Conservation (phyloP, 1,140 invertebrate species). For the Drosophila repleta region DNA sequence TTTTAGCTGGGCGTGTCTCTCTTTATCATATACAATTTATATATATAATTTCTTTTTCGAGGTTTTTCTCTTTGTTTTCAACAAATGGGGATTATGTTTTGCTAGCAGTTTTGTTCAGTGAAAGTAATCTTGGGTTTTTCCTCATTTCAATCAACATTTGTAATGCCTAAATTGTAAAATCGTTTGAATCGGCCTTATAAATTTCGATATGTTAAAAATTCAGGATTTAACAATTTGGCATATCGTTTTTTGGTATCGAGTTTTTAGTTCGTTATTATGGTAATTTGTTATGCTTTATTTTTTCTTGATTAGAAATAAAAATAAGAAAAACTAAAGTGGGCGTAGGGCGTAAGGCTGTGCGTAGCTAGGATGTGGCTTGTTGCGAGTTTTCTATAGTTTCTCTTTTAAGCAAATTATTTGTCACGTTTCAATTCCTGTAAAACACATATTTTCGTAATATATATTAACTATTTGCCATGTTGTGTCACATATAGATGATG, state of each 20-base stretch:
- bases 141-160: conserved; percentile 45
- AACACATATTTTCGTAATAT: conserved; percentile 20
- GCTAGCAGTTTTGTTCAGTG: conserved; percentile 56
- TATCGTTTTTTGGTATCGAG: conserved; percentile 59
- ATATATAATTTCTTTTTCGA: conserved; percentile 21
- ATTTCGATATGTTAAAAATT: conserved; percentile 82
- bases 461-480: conserved; percentile 25
- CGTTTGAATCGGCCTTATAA: conserved; percentile 62
- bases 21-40: conserved; percentile 20
- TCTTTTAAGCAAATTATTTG: conserved; percentile 67
- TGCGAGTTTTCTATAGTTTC: conserved; percentile 59
- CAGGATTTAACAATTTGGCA: conserved; percentile 79
- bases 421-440: conserved; percentile 76
- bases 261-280: conserved; percentile 11
- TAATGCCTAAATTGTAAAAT: conserved; percentile 78
- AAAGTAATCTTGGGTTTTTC: conserved; percentile 55
- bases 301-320: not conserved
- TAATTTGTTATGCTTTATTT: conserved; percentile 8
- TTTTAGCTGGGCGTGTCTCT: conserved; percentile 29
- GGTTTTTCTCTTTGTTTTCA: conserved; percentile 45
- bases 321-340: conserved; percentile 18
- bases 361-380: conserved; percentile 44
- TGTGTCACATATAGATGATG: conserved; percentile 30
- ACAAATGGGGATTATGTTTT: conserved; percentile 63
- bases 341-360: conserved; percentile 45